These are phyloP conservation scores for Psephotus haematonotus DNA, from an alignment of 2,113 vertebrate genomes.

Conservation along the genomic window DNA sequence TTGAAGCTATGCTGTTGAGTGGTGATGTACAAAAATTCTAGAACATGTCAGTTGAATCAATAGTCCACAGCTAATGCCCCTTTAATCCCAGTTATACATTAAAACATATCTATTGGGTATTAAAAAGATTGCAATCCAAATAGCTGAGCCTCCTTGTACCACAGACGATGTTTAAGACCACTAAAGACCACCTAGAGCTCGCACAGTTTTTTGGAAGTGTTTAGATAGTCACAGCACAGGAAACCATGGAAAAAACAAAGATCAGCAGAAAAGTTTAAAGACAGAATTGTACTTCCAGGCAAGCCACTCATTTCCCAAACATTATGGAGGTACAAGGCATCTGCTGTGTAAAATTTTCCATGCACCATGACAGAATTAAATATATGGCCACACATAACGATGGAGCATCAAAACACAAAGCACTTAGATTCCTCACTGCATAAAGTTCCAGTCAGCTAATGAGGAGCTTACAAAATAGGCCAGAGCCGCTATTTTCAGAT, in stretches of 20 bases:
- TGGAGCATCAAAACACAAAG: slow-evolving; percentile 17
- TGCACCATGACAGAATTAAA: slow-evolving; percentile 37
- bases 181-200: not conserved
- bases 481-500: slow-evolving; percentile 39
- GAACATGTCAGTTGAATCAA: not conserved
- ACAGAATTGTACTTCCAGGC: slow-evolving; percentile 27
- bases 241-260: slow-evolving; percentile 11
- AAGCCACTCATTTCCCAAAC: slow-evolving; percentile 46
- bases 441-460: slow-evolving; percentile 25
- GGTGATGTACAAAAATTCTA: slow-evolving; percentile 8
- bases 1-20: not conserved
- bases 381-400: not conserved
- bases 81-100: not conserved
- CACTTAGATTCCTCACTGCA: not conserved
- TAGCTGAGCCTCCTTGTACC: not conserved
- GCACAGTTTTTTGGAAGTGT: not conserved
- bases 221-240: slow-evolving; percentile 11
- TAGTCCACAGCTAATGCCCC: not conserved
- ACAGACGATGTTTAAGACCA: not conserved
- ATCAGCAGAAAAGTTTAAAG: slow-evolving; percentile 40
- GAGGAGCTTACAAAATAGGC: slow-evolving; percentile 16
- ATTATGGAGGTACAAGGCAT: slow-evolving; percentile 36
- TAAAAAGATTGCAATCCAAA: not conserved
- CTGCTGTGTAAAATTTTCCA: slow-evolving; percentile 44
- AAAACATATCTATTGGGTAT: not conserved